Evolutionary conservation across 2,113 vertebrate genomes (phyloP).

Genomic region (Paramormyrops kingsleyae): DNA sequence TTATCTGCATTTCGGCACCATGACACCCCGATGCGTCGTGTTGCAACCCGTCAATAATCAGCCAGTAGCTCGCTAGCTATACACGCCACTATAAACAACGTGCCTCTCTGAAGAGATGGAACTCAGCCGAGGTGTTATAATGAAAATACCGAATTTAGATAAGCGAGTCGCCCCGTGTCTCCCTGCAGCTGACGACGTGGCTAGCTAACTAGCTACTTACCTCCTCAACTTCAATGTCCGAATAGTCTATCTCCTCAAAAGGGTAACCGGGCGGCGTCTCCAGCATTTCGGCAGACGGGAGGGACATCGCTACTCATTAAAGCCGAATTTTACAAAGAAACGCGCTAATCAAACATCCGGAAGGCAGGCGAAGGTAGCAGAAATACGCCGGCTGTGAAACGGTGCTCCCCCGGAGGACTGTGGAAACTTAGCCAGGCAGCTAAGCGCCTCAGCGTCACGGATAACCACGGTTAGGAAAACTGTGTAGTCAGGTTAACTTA

Average conservation of each 20-base stretch:
- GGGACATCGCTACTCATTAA: conserved; percentile 66
- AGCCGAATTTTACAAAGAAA: neutral
- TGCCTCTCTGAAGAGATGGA: neutral
- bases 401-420: neutral
- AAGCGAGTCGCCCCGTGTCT: neutral
- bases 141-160: neutral
- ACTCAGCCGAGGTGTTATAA: neutral
- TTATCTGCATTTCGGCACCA: neutral
- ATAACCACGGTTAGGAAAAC: neutral
- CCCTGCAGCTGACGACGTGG: neutral
- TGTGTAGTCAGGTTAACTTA: neutral
- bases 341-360: neutral
- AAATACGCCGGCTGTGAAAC: neutral
- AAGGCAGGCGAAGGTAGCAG: neutral
- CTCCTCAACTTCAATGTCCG: conserved; percentile 94
- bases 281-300: conserved; percentile 79
- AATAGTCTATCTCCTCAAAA: conserved; percentile 94
- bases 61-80: neutral
- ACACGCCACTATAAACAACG: neutral
- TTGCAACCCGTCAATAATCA: neutral
- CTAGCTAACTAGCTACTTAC: conserved; percentile 47
- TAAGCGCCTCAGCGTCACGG: neutral
- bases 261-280: conserved; percentile 88
- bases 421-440: neutral
- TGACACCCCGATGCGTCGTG: neutral